Conservation (phyloP, 2,797 vertebrate genomes). For the Nothura maculosa region DNA sequence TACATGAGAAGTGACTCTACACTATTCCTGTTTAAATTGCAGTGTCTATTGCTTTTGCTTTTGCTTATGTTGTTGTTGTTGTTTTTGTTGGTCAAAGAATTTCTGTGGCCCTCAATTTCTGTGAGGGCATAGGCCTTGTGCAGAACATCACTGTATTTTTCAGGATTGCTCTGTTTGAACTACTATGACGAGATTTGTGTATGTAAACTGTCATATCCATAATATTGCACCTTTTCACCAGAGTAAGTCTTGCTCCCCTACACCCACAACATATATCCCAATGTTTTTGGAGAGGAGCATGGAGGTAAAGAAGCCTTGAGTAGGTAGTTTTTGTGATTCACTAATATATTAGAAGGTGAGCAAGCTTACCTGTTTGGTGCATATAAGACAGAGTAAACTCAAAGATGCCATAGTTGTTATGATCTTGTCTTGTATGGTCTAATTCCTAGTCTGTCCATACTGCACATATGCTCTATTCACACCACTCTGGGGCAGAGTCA, state of each 20-base stretch:
- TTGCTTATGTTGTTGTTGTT: neutral
- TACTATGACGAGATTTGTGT: neutral
- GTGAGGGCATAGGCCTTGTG: neutral
- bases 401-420: neutral
- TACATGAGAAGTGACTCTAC: neutral
- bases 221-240: neutral
- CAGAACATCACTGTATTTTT: neutral
- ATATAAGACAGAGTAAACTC: neutral
- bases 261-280: neutral
- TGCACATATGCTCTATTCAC: rapidly evolving
- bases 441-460: neutral
- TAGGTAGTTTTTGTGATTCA: neutral
- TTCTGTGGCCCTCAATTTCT: neutral
- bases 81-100: neutral
- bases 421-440: neutral
- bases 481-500: neutral
- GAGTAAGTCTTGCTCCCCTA: neutral
- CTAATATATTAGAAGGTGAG: neutral
- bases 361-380: neutral
- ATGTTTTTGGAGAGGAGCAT: neutral
- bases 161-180: neutral
- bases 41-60: neutral
- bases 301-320: neutral
- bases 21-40: conserved; percentile 20
- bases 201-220: neutral